Base-by-base conservation (phyloP, 2,888 invertebrate genomes). In the Apodemia hepburni region DNA sequence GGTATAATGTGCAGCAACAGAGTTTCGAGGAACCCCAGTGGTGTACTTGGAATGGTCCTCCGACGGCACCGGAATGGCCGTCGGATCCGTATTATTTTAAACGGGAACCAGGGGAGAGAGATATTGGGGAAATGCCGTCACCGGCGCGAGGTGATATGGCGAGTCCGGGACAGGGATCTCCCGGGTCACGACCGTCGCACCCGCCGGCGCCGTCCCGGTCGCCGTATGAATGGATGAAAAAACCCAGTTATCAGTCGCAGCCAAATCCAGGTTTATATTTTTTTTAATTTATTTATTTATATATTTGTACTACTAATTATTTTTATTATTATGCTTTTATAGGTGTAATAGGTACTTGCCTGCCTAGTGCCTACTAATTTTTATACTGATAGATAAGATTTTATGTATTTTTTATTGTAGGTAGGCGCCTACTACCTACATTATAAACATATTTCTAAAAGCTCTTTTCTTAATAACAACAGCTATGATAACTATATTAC, bases 221-320 rank as follows among this genome's bases (percentile, higher is more conserved):
- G 70, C 97, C 97, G 0, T 98, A 94, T 81, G 97, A 97, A 74
- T 98, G 98, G 98, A 97, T 98, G 95, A 97, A 96, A 84, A 97
- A 97, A 82, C 95, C 96, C 0, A 94, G 96, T 61, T 97, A 97
- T 83, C 96, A 96, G 77, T 94, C 93, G 69, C 96, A 96, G 78
- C 96, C 96, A 3, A 96, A 95, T 84, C 96, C 97, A 87, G 97
- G 97, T 97, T 84, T 73, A 73, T 75, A 76, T 11, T 75, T 71
- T 74, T n/a, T n/a, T n/a, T n/a, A n/a, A n/a, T n/a, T n/a, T n/a
- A n/a, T n/a, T n/a, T n/a, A n/a, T n/a, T n/a, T n/a, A n/a, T n/a
- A n/a, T n/a, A n/a, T n/a, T n/a, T n/a, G n/a, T n/a, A n/a, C n/a
- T n/a, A n/a, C n/a, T n/a, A n/a, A n/a, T n/a, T n/a, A n/a, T n/a